Conservation (phyloP, 2,113 vertebrate species). For the Bungarus multicinctus region DNA sequence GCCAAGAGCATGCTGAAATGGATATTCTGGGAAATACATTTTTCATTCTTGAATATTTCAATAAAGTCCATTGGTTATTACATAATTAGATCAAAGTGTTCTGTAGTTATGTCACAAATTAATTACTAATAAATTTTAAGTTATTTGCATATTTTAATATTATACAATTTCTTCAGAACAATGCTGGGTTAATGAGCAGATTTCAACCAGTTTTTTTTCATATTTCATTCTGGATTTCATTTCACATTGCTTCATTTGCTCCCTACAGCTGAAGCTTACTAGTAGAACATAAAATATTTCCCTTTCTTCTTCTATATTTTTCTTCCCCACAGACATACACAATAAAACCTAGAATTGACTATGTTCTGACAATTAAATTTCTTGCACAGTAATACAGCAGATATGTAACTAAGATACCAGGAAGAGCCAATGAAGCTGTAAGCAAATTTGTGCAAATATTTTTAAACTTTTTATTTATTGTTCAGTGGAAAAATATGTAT, state of each 20-base stretch:
- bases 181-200: slow-evolving; percentile 7
- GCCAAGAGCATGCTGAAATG: neutral
- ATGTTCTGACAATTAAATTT: slow-evolving; percentile 31
- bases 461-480: neutral
- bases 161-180: slow-evolving; percentile 26
- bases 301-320: slow-evolving; percentile 16
- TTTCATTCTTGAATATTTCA: neutral
- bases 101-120: slow-evolving; percentile 10
- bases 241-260: slow-evolving; percentile 4
- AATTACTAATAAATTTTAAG: neutral
- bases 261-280: slow-evolving; percentile 2
- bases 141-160: slow-evolving; percentile 15
- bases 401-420: slow-evolving; percentile 22
- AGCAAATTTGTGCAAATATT: neutral
- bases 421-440: neutral
- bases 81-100: slow-evolving; percentile 15
- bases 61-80: slow-evolving; percentile 15
- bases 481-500: neutral
- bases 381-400: neutral
- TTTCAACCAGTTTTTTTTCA: neutral
- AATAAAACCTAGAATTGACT: slow-evolving; percentile 5
- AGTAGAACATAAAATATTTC: neutral
- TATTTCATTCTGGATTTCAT: slow-evolving; percentile 11
- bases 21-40: neutral
- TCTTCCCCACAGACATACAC: neutral